Percentiles rank a stretch among this genome's conserved stretches.
phyloP scores from a whole-genome alignment of 2,888 invertebrate species.

The Leucoptera coffeella region DNA sequence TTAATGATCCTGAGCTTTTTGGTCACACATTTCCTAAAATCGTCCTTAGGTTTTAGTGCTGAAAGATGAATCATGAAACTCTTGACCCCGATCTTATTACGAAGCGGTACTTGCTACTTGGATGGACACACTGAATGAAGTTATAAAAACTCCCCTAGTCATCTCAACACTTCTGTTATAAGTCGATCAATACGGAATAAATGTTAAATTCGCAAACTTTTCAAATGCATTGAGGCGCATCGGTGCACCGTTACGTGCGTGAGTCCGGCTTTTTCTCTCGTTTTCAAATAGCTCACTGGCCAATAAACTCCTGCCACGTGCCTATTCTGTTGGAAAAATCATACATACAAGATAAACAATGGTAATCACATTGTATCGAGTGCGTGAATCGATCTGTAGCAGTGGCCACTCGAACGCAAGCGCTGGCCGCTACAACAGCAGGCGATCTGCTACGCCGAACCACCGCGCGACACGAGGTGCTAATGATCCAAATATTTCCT shows the following conservation, averaged over 20 bases:
- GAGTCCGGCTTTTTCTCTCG: conserved; percentile 24
- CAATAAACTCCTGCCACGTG: conserved; percentile 18
- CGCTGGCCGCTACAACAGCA: neutral
- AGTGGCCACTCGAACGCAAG: too few species aligned
- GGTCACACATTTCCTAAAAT: too few species aligned
- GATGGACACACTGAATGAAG: too few species aligned
- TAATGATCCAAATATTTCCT: conserved; percentile 31
- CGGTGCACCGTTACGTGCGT: conserved; percentile 24
- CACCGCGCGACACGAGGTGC: conserved; percentile 12
- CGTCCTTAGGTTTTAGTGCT: too few species aligned
- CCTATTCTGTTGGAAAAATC: conserved; percentile 41
- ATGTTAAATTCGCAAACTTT: conserved; percentile 16
- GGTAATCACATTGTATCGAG: conserved; percentile 40
- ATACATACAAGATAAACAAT: conserved; percentile 31
- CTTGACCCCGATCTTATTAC: too few species aligned
- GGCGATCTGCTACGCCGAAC: neutral
- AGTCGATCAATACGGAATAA: conserved; percentile 1
- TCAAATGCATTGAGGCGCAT: conserved; percentile 32
- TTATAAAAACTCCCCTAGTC: too few species aligned
- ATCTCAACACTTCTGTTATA: too few species aligned
- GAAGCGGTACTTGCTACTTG: too few species aligned
- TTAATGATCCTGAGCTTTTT: too few species aligned
- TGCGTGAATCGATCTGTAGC: conserved; percentile 22
- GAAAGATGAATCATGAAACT: too few species aligned
- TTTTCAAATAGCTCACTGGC: conserved; percentile 15